Conservation (phyloP, 2,113 vertebrate species). For the Arenaria interpres region DNA sequence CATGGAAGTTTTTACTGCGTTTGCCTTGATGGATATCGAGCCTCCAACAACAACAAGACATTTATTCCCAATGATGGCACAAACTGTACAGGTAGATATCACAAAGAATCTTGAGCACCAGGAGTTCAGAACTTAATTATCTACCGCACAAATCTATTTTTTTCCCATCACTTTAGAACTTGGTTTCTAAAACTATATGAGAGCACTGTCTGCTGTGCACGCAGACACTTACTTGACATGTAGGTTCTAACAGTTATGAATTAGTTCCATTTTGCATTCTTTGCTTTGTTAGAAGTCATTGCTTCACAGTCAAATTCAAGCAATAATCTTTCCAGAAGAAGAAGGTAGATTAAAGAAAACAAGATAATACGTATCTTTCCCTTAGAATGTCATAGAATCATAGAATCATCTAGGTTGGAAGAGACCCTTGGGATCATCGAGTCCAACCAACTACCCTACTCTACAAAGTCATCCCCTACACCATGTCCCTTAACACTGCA, state of each 20-base stretch:
- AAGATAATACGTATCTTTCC: not conserved
- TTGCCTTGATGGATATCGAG: constrained; percentile 86
- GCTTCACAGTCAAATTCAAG: not conserved
- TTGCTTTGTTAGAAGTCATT: not conserved
- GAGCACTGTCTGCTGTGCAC: not conserved
- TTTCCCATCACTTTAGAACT: not conserved
- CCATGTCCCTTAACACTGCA: too few relatives aligned
- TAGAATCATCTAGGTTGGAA: too few relatives aligned
- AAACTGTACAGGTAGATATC: constrained; percentile 83
- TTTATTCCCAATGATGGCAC: constrained; percentile 98
- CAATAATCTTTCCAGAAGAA: not conserved
- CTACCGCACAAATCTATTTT: not conserved
- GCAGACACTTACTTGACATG: not conserved
- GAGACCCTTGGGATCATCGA: too few relatives aligned
- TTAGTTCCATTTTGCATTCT: not conserved
- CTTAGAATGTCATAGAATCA: rapidly evolving
- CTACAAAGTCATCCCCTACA: too few relatives aligned
- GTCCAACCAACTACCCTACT: too few relatives aligned
- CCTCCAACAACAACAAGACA: constrained; percentile 84
- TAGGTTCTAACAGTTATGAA: not conserved
- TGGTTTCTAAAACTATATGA: not conserved
- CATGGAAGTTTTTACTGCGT: constrained; percentile 91
- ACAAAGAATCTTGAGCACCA: not conserved
- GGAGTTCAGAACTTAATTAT: not conserved
- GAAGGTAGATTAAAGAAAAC: not conserved